These are phyloP conservation scores for Hypsopygia costalis DNA, from an alignment of 2,888 invertebrate genomes.

Conservation along the genomic window DNA sequence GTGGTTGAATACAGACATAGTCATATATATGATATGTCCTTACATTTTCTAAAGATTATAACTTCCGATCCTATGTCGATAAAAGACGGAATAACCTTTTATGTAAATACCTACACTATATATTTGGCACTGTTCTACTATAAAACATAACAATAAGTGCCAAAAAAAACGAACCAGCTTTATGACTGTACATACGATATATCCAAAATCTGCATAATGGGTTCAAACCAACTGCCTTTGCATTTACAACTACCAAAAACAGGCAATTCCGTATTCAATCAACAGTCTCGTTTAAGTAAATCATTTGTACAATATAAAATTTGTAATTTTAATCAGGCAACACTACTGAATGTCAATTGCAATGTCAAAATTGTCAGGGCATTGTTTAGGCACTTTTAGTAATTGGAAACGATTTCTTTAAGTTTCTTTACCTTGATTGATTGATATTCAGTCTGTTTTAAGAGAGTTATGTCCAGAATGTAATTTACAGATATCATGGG, in stretches of 20 bases:
- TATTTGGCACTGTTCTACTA: too few relatives aligned
- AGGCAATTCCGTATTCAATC: conserved; percentile 49
- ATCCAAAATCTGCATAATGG: conserved; percentile 29
- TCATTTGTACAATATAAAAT: conserved; percentile 45
- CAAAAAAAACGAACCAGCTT: too few relatives aligned
- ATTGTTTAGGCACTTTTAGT: conserved; percentile 46
- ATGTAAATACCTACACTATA: too few relatives aligned
- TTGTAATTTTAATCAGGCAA: conserved; percentile 44
- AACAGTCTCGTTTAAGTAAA: conserved; percentile 62
- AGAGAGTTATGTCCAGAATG: too few relatives aligned
- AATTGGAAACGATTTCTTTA: conserved; percentile 47
- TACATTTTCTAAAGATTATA: too few relatives aligned
- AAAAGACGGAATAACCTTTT: too few relatives aligned
- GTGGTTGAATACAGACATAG: too few relatives aligned
- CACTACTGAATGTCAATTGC: conserved; percentile 41
- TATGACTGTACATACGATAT: background rate
- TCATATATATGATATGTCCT: too few relatives aligned
- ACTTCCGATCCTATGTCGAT: too few relatives aligned
- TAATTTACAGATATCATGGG: too few relatives aligned
- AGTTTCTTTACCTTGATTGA: conserved; percentile 32
- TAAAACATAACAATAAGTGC: too few relatives aligned
- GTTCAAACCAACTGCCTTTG: conserved; percentile 11
- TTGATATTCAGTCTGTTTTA: conserved; percentile 34
- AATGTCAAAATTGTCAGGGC: conserved; percentile 28
- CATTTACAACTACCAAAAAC: conserved; percentile 24